Base-by-base conservation (phyloP, 2,797 vertebrate species). In the Pipistrellus pipistrellus region DNA sequence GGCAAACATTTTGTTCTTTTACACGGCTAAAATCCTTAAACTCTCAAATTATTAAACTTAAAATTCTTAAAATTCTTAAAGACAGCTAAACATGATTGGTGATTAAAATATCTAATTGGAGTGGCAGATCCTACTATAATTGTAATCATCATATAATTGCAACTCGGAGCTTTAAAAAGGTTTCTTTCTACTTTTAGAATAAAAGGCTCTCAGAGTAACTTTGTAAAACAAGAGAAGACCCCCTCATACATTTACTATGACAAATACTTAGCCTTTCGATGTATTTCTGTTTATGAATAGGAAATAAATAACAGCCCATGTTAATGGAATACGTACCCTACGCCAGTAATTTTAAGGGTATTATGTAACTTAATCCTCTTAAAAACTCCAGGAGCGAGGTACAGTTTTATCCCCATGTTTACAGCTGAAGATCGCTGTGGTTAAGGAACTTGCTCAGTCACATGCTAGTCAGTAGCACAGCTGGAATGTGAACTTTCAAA, bases 61-160 rank as follows among this genome's bases (percentile, higher is more conserved):
- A 57, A 57, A 57, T 82, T 91, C 51, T 78, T 81, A 85, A 88
- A 73, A 11, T 71, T 85, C n/a, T 23, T 81, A 55, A 95, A 76
- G 66, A 57, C 41, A 91, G 73, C 12, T 85, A 59, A 92, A 53
- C 15, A 55, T 72, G 78, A 90, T n/a, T 35, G 25, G 44, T 89
- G 23, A 92, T 78, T 86, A 80, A 96, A 85, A 73, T 86, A 81
- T 62, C 51, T 84, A 76, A 88, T 69, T 81, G 62, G 41, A 84
- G 41, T 44, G 80, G 18, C 18, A 90, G 25, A 71, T 71, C 27
- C 20, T 92, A 57, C 32, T 66, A 8, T 88, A 88, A 94, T 90
- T 93, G 32, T 88, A 85, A 57, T 53, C 14, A 92, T 84, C 46
- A 69, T 66, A 64, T 94, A 78, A 41, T 94, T 76, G 17, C 20